Conservation (phyloP, 2,797 vertebrate species). For the Neoniphon sammara region DNA sequence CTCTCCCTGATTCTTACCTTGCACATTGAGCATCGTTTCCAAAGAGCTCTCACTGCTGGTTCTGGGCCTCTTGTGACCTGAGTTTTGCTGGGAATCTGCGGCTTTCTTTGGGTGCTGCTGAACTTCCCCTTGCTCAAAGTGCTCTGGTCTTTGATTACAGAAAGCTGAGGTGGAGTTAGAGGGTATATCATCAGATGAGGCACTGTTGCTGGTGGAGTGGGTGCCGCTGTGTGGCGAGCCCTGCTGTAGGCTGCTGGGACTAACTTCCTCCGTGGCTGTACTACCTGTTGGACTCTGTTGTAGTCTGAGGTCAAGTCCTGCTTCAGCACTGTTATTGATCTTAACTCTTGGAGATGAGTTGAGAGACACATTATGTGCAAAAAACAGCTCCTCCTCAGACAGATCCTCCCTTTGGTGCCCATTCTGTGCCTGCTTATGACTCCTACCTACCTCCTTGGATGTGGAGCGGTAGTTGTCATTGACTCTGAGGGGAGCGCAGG, state of each 20-base stretch:
- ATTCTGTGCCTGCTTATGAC: conserved; percentile 68
- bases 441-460: conserved; percentile 76
- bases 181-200: conserved; percentile 47
- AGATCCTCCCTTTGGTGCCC: conserved; percentile 84
- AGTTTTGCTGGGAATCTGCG: background rate
- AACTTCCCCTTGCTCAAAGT: background rate
- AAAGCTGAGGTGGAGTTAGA: background rate
- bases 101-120: background rate
- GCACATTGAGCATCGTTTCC: conserved; percentile 62
- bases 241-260: conserved; percentile 79
- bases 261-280: conserved; percentile 84
- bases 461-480: conserved; percentile 82
- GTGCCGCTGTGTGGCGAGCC: conserved; percentile 76
- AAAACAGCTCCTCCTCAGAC: conserved; percentile 86
- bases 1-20: background rate
- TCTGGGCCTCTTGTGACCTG: conserved; percentile 19
- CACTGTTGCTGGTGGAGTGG: conserved; percentile 38
- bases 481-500: conserved; percentile 80
- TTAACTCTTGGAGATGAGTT: conserved; percentile 70
- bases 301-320: conserved; percentile 88
- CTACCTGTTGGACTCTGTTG: conserved; percentile 84
- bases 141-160: background rate
- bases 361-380: background rate
- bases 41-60: conserved; percentile 32
- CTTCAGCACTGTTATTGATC: conserved; percentile 77